Conservation (phyloP, 2,888 invertebrate genomes). For the Ptychoptera albimana region DNA sequence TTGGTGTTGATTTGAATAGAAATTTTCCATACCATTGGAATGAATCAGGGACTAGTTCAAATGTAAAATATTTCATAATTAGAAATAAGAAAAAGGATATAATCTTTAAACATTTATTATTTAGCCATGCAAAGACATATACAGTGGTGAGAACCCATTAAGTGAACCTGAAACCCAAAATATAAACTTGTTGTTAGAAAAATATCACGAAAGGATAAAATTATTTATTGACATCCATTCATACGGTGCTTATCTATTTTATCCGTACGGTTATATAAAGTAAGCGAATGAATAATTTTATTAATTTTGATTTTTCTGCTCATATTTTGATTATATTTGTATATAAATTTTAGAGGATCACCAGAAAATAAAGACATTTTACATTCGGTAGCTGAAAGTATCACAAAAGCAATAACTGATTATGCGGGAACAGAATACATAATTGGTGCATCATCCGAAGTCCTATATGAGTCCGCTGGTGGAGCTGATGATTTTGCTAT, state of each 20-base stretch:
- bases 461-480: slow-evolving; percentile 41
- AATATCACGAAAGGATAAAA: slow-evolving; percentile 14
- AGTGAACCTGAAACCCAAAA: slow-evolving; percentile 45
- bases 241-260: slow-evolving; percentile 17
- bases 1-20: slow-evolving; percentile 50
- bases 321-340: background rate
- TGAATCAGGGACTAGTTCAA: slow-evolving; percentile 29
- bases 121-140: slow-evolving; percentile 40
- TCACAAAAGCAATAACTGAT: slow-evolving; percentile 26
- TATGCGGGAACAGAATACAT: slow-evolving; percentile 31
- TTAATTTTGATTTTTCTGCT: too few species aligned
- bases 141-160: slow-evolving; percentile 39
- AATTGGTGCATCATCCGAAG: slow-evolving; percentile 35
- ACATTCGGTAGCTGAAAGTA: slow-evolving; percentile 24
- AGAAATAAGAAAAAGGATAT: background rate
- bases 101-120: background rate
- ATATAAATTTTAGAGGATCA: slow-evolving; percentile 15
- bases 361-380: slow-evolving; percentile 23
- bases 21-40: slow-evolving; percentile 53
- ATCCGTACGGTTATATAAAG: slow-evolving; percentile 21
- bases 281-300: slow-evolving; percentile 9
- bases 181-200: slow-evolving; percentile 38
- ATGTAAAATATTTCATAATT: background rate
- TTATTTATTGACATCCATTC: slow-evolving; percentile 13
- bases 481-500: slow-evolving; percentile 52